Percentiles rank a stretch among this genome's conserved stretches.
Evolutionary conservation across 1,140 invertebrate species (phyloP).

Genomic region (Nomia melanderi): DNA sequence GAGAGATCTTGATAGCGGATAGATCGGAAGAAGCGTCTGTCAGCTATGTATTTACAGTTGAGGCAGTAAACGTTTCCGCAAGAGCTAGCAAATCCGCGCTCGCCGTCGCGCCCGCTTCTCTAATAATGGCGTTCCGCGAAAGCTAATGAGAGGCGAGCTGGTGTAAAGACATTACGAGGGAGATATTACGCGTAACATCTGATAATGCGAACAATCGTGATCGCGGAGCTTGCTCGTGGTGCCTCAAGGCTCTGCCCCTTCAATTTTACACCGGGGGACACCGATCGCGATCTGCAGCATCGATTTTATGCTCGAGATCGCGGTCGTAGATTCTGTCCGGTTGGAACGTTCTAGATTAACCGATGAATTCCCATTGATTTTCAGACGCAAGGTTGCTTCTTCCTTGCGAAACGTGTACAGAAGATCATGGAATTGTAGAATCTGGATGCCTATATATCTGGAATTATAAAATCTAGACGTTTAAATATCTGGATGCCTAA

Average conservation of each 20-base stretch:
- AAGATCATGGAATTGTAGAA: too few species aligned
- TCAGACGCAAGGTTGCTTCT: too few species aligned
- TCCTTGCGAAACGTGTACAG: too few species aligned
- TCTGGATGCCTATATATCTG: too few species aligned
- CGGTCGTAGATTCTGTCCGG: not conserved
- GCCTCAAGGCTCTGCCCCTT: constrained; percentile 11
- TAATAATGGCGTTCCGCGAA: constrained; percentile 34
- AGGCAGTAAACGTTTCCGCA: not conserved
- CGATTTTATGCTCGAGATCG: constrained; percentile 2
- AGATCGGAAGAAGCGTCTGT: too few species aligned
- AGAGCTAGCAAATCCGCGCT: not conserved
- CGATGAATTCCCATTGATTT: too few species aligned
- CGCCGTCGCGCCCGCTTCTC: constrained; percentile 7
- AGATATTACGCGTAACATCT: constrained; percentile 12
- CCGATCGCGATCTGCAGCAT: constrained; percentile 24
- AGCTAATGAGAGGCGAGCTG: constrained; percentile 23
- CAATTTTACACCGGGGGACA: constrained; percentile 19
- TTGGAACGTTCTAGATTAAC: not conserved
- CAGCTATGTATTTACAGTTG: not conserved
- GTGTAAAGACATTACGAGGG: constrained; percentile 17
- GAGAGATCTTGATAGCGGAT: too few species aligned
- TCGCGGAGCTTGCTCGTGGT: not conserved
- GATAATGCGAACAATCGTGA: constrained; percentile 27
- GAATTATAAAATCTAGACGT: too few species aligned
- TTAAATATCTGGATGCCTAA: too few species aligned